Conservation (phyloP, 1,140 invertebrate species). For the Drosophila fuyamai region DNA sequence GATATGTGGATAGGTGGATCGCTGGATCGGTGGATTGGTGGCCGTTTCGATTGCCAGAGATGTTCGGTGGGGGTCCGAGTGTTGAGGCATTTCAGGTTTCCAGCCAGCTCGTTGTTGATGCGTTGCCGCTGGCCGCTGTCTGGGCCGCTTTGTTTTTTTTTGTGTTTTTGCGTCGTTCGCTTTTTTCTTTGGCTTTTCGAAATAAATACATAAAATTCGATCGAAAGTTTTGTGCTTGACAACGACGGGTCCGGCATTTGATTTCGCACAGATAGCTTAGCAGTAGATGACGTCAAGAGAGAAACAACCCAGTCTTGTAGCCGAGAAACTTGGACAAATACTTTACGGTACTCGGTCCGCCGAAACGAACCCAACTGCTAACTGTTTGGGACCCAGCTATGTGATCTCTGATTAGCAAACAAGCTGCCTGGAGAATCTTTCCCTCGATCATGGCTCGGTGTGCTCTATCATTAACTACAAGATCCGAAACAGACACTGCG, state of each 20-base stretch:
- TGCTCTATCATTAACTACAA: slow-evolving; percentile 67
- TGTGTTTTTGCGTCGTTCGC: slow-evolving; percentile 38
- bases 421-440: slow-evolving; percentile 45
- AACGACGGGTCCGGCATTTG: slow-evolving; percentile 73
- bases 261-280: slow-evolving; percentile 70
- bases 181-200: slow-evolving; percentile 44
- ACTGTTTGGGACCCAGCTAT: slow-evolving; percentile 62
- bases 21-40: slow-evolving; percentile 57
- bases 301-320: slow-evolving; percentile 58
- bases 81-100: slow-evolving; percentile 81
- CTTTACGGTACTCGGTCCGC: slow-evolving; percentile 69
- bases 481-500: slow-evolving; percentile 37
- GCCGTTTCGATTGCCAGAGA: slow-evolving; percentile 56
- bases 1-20: slow-evolving; percentile 38
- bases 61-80: slow-evolving; percentile 74
- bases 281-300: slow-evolving; percentile 65
- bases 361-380: slow-evolving; percentile 57
- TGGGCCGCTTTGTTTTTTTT: slow-evolving; percentile 68
- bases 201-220: slow-evolving; percentile 80
- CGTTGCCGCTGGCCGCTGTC: slow-evolving; percentile 74
- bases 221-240: slow-evolving; percentile 76
- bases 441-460: slow-evolving; percentile 4
- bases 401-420: slow-evolving; percentile 76
- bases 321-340: slow-evolving; percentile 73
- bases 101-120: slow-evolving; percentile 63